Base-by-base conservation (phyloP, 2,797 vertebrate species). In the Eupleurogrammus muticus region DNA sequence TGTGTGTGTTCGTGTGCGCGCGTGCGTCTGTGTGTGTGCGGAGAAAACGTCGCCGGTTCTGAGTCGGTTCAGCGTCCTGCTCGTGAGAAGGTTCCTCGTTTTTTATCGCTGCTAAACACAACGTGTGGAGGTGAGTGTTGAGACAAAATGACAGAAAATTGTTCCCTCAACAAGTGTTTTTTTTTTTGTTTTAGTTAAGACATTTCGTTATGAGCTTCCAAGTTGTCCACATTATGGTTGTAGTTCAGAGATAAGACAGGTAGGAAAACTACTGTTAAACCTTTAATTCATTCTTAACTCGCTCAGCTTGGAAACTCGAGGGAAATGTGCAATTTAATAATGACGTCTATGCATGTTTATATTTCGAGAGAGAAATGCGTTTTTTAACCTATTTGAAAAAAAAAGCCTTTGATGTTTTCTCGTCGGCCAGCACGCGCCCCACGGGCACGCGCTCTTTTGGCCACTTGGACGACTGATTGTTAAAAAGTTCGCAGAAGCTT, bases 91-190 rank as follows among this genome's bases (percentile, higher is more conserved):
- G 62, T 59, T 70, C 48, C 62, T 61, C 44, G 35, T 56, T 58
- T 28, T 46, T 23, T 46, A n/a, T 52, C 44, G 44, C 57, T 24
- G 47, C 44, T 56, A 0, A 16, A 53, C 17, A 16, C 42, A 62
- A 20, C 69, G 28, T 23, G 28, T 20, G 7, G 40, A 86, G 90
- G 88, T 90, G 77, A 81, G 86, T 77, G 58, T 28, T 23, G 3
- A 32, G 16, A 48, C 16, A 0, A 2, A 11, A 50, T 0, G 3
- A 5, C 3, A 8, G 0, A 9, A 13, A 0, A 1, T 1, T 24
- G 3, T 17, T 7, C n/a, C 13, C 9, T 19, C 16, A 42, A 42
- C 0, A 1, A 12, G 5, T 13, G 44, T 44, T 60, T 67, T 19
- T 46, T 4, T 10, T 44, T 60, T 67, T 19, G 40, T 4, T 10